Conservation (phyloP, 2,797 vertebrate species). For the Antennarius maculatus region DNA sequence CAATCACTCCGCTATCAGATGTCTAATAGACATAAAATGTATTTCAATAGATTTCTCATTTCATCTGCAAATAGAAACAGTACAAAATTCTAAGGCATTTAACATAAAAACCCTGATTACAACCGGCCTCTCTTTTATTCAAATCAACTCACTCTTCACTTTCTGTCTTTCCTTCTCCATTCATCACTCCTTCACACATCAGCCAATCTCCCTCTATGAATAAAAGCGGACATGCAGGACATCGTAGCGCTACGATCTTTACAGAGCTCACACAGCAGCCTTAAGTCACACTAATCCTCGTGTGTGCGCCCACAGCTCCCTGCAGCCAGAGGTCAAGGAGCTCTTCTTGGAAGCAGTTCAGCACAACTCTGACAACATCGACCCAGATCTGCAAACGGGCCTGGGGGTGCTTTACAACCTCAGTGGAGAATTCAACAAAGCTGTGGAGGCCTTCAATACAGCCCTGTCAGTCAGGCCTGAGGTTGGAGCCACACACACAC, state of each 20-base stretch:
- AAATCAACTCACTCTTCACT: background rate
- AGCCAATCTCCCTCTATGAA: constrained; percentile 10
- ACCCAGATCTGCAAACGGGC: constrained; percentile 96
- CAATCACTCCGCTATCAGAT: background rate
- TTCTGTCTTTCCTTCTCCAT: background rate
- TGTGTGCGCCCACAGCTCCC: constrained; percentile 75
- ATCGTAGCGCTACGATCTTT: constrained; percentile 33
- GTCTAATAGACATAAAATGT: background rate
- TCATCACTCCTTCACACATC: background rate
- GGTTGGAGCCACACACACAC: constrained; percentile 72
- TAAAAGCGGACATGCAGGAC: constrained; percentile 28
- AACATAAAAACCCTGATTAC: background rate
- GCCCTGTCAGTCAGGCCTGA: constrained; percentile 95
- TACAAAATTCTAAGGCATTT: background rate
- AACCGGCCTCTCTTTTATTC: background rate
- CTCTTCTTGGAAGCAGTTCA: constrained; percentile 93
- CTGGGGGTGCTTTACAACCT: constrained; percentile 97
- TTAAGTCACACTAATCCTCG: constrained; percentile 51
- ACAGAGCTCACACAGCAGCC: constrained; percentile 43
- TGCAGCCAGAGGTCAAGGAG: constrained; percentile 92
- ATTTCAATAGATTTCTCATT: too few relatives aligned
- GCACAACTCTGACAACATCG: constrained; percentile 89
- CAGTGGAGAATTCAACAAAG: constrained; percentile 95
- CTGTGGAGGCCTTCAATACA: constrained; percentile 96
- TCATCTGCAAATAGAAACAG: background rate